These are phyloP conservation scores for Gnathonemus echidnorhynchus DNA, from an alignment of 2,113 vertebrate species.

Conservation along the genomic window DNA sequence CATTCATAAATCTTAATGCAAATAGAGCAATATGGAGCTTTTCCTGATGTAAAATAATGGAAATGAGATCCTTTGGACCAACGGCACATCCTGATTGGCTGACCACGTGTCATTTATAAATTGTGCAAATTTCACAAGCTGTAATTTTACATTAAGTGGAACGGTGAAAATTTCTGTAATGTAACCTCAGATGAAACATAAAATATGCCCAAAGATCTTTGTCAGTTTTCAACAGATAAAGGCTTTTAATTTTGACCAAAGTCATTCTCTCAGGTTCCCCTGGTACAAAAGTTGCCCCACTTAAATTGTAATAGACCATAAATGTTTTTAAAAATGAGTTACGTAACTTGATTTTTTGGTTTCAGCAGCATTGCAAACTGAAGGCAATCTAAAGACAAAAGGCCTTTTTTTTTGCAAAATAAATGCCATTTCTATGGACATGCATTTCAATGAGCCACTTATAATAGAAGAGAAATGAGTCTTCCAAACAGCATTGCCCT, in stretches of 20 bases:
- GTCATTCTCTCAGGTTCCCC: not conserved
- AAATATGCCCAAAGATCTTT: not conserved
- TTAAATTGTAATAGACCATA: not conserved
- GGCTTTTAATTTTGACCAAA: not conserved
- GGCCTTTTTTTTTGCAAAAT: conserved; percentile 1
- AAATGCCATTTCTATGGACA: not conserved
- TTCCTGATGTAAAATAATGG: not conserved
- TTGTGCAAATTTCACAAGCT: not conserved
- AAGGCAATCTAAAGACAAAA: not conserved
- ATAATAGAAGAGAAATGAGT: not conserved
- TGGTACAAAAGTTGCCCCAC: not conserved
- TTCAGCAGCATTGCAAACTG: not conserved
- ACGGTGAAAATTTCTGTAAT: not conserved
- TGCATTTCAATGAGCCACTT: not conserved
- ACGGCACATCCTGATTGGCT: not conserved
- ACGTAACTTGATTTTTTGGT: not conserved
- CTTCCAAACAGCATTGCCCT: not conserved
- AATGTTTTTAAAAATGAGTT: not conserved
- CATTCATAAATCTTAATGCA: not conserved
- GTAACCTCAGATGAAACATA: not conserved
- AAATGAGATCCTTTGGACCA: not conserved
- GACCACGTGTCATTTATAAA: not conserved
- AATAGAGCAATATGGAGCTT: not conserved
- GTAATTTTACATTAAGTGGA: not conserved
- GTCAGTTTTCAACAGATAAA: not conserved